phyloP scores from a whole-genome alignment of 2,888 invertebrate genomes.

The Clanis bilineata region DNA sequence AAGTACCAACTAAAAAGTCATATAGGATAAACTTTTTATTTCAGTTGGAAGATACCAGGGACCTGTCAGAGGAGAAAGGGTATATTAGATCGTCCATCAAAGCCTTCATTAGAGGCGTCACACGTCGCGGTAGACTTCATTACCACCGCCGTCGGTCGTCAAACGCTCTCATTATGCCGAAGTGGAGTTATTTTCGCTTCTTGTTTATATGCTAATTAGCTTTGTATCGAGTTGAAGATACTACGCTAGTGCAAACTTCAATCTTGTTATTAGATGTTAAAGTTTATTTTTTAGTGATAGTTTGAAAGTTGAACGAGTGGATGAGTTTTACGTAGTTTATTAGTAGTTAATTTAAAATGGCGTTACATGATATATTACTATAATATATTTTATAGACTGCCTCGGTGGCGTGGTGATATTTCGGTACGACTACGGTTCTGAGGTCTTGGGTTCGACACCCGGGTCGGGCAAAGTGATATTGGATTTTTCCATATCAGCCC shows the following conservation, averaged over 20 bases:
- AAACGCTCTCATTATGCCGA: constrained; percentile 7
- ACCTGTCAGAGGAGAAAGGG: too few relatives aligned
- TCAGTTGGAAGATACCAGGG: too few relatives aligned
- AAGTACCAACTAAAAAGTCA: too few relatives aligned
- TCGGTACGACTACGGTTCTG: too few relatives aligned
- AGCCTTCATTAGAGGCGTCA: constrained; percentile 6
- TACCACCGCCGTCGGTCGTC: constrained; percentile 1
- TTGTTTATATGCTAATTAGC: constrained; percentile 40
- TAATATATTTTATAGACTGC: too few relatives aligned
- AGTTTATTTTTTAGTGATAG: not conserved
- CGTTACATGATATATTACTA: too few relatives aligned
- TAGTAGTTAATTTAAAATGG: too few relatives aligned
- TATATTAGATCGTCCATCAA: constrained; percentile 1
- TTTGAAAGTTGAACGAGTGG: not conserved
- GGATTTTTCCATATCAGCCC: too few relatives aligned
- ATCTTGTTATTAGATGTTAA: not conserved
- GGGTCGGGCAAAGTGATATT: too few relatives aligned
- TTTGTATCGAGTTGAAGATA: constrained; percentile 27
- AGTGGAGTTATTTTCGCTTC: constrained; percentile 22
- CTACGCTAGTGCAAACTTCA: not conserved
- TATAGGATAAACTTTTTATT: too few relatives aligned
- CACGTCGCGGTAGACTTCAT: constrained; percentile 1
- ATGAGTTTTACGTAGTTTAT: not conserved
- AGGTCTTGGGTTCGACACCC: too few relatives aligned
- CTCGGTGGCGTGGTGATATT: too few relatives aligned